These are phyloP conservation scores for Alcedo quadribrachys DNA, from an alignment of 2,797 vertebrate species.

Conservation along the genomic window DNA sequence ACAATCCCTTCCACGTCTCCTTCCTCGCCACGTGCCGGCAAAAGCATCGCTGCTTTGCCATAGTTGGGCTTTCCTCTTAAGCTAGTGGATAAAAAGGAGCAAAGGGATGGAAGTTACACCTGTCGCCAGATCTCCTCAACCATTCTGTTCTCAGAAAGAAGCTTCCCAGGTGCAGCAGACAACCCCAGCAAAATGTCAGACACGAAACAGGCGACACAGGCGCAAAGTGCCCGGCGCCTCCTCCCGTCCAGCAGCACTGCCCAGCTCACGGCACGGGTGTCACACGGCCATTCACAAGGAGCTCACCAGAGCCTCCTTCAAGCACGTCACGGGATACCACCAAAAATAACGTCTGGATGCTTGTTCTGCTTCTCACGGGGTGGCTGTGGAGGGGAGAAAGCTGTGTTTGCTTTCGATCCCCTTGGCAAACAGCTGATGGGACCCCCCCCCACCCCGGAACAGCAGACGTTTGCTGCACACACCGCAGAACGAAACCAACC, in stretches of 20 bases:
- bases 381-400: background rate
- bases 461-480: background rate
- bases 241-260: fast-evolving
- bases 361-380: background rate
- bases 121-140: background rate
- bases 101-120: background rate
- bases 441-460: background rate
- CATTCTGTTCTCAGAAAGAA: background rate
- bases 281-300: background rate
- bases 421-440: background rate
- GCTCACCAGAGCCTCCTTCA: background rate
- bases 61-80: background rate
- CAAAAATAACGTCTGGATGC: background rate
- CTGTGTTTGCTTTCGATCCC: background rate
- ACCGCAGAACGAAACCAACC: background rate
- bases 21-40: background rate
- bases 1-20: conserved; percentile 40
- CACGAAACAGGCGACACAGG: background rate
- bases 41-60: background rate
- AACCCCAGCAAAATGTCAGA: fast-evolving
- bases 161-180: background rate
- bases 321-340: background rate
- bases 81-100: background rate
- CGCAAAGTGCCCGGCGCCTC: background rate
- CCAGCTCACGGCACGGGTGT: background rate